Evolutionary conservation across 2,113 vertebrate species (phyloP), one percentile per base, ranked within the genome.

Genomic region (Daboia siamensis): DNA sequence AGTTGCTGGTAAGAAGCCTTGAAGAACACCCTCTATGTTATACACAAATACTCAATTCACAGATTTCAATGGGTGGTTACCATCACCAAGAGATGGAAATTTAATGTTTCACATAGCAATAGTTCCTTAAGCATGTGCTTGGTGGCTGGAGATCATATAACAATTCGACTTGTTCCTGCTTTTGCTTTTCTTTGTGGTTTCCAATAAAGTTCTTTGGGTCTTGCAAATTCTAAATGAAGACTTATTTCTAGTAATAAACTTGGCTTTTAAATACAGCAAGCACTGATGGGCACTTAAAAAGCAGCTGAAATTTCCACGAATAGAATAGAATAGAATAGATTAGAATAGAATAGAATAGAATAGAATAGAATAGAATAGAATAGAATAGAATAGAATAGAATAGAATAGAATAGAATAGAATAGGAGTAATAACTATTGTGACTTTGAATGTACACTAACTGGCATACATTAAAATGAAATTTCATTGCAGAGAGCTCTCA

Each of bases 121-220:
- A 26, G 24, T 55, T 85, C 88, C 92, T 90, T 92, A 74, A 20
- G 39, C 54, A 6, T 1, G 1, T 61, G 92, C 86, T 88, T 12
- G 74, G 89, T 11, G 95, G 86, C 86, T 61, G 55, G 20, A 0
- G 29, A 91, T 84, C 80, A 61, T 46, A 61, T 91, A 87, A 44
- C 0, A 0, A 87, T 91, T 1, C 91, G 52, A 21, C 26, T 94
- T 94, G 90, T 92, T 46, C 55, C 57, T 91, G 90, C 90, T 48
- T 59, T 94, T 94, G n/a, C 91, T 87, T 48, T 88, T 94, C 94
- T 93, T 92, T 94, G 12, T 89, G 20, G 6, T 93, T 86, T 93
- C 89, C 74, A 97, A 97, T 97, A 97, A 97, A 97, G 51, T 87
- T 33, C 93, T 80, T 84, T 57, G 93, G 69, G 85, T 93, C 88